phyloP scores from a whole-genome alignment of 2,113 vertebrate genomes.

The Dasyurus viverrinus region DNA sequence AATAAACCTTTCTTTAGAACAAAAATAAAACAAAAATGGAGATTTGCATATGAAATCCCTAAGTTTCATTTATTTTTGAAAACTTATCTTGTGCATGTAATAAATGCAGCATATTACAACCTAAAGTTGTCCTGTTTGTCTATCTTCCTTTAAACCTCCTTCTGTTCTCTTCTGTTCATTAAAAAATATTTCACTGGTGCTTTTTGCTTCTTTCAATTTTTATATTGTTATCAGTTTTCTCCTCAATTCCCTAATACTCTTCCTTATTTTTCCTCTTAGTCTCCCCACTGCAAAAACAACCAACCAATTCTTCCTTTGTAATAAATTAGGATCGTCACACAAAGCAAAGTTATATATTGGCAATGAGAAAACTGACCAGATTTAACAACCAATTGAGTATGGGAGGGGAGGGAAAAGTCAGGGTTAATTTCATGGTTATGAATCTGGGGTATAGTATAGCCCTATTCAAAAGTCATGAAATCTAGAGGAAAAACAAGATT shows the following conservation, averaged over 20 bases:
- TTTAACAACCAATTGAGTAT: background rate
- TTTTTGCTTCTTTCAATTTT: background rate
- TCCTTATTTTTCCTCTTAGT: background rate
- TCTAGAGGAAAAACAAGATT: background rate
- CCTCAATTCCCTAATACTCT: background rate
- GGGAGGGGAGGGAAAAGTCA: background rate
- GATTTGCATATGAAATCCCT: background rate
- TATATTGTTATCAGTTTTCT: background rate
- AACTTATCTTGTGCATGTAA: background rate
- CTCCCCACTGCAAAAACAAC: no score
- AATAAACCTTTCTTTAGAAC: background rate
- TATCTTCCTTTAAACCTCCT: background rate
- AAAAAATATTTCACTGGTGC: background rate
- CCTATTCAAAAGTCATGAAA: background rate
- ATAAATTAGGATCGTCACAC: background rate
- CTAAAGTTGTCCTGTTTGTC: background rate
- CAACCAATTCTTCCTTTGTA: background rate
- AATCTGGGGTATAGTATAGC: background rate
- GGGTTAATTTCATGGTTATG: background rate
- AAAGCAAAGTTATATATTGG: background rate
- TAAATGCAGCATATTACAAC: background rate
- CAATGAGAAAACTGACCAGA: background rate
- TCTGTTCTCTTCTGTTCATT: background rate
- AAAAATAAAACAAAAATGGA: background rate
- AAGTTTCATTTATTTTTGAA: background rate